Evolutionary conservation across 2,113 vertebrate genomes (phyloP).

Genomic region (Chlamydotis undulata): DNA sequence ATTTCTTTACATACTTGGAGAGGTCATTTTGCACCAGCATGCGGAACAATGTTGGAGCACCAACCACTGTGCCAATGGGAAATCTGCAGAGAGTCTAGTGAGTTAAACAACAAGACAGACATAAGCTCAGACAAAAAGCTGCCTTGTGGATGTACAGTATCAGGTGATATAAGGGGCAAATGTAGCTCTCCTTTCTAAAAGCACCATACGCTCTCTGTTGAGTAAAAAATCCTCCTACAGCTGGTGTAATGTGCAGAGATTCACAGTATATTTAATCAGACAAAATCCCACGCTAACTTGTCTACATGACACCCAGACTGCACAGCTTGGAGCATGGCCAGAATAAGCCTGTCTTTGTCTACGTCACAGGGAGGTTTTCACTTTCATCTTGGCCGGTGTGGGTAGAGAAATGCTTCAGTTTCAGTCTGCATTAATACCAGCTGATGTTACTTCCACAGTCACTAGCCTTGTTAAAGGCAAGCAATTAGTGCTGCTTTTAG

Average conservation of each 20-base stretch:
- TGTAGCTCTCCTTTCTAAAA: not conserved
- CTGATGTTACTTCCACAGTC: not conserved
- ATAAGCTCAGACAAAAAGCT: not conserved
- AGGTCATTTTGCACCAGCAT: slow-evolving; percentile 78
- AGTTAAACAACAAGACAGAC: not conserved
- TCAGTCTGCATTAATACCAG: not conserved
- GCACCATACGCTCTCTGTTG: accelerated
- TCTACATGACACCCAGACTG: not conserved
- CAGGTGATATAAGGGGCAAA: not conserved
- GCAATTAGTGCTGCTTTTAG: not conserved
- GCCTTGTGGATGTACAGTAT: not conserved
- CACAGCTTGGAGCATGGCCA: not conserved
- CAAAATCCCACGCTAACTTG: not conserved
- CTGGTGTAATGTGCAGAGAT: not conserved
- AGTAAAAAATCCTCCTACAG: not conserved
- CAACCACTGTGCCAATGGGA: slow-evolving; percentile 71
- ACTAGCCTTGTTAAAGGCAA: not conserved
- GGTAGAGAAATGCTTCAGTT: not conserved
- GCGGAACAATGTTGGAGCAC: slow-evolving; percentile 74
- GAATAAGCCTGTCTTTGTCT: not conserved
- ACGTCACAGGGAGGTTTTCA: not conserved
- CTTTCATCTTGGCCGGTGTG: not conserved
- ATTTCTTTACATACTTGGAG: slow-evolving; percentile 63
- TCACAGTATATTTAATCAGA: not conserved
- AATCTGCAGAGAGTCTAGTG: slow-evolving; percentile 78